Evolutionary conservation across 2,888 invertebrate species (phyloP), one percentile per base, ranked within the genome.

Genomic region (Diarsia dahlii): DNA sequence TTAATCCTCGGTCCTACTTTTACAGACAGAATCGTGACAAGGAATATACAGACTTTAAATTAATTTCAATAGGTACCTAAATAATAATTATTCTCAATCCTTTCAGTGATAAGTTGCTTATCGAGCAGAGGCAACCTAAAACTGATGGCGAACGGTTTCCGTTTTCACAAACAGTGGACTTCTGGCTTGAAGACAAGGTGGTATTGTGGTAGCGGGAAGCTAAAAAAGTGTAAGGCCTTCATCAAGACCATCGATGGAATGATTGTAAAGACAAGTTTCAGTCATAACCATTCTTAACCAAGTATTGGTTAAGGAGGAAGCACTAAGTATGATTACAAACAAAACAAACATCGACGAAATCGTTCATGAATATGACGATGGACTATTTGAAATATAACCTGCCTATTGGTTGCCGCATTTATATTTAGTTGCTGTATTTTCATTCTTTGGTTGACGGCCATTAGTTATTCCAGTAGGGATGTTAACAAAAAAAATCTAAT

Each of bases 81-180:
- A 39, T 39, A 39, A 39, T 39, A 13, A 45, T 20, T 20, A 6
- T 45, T 63, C n/a, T 52, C 23, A n/a, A n/a, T 18, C 18, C 4
- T 82, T 82, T 62, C 58, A 82, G 82, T 82, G 28, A 15, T 28
- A 20, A 66, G 28, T 63, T 70, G 34, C 50, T 56, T 45, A 5
- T 66, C 78, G 9, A 76, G 69, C 13, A 81, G 72, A 71, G 82
- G 79, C 6, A 72, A 46, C 6, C 71, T 39, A 3, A 87, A 82
- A 87, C 50, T 91, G 50, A 48, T 89, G 28, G 84, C 85, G 3
- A 81, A 86, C 9, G 88, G 90, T 10, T 81, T 84, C 68, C 90
- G 91, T 2, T 93, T 92, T 82, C 89, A 91, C 15, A 89, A 89
- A 52, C 84, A 89, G n/a, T 83, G 78, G 39, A 64, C 63, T 39